These are phyloP conservation scores for Vanessa cardui DNA, from an alignment of 2,888 invertebrate genomes.

Conservation along the genomic window DNA sequence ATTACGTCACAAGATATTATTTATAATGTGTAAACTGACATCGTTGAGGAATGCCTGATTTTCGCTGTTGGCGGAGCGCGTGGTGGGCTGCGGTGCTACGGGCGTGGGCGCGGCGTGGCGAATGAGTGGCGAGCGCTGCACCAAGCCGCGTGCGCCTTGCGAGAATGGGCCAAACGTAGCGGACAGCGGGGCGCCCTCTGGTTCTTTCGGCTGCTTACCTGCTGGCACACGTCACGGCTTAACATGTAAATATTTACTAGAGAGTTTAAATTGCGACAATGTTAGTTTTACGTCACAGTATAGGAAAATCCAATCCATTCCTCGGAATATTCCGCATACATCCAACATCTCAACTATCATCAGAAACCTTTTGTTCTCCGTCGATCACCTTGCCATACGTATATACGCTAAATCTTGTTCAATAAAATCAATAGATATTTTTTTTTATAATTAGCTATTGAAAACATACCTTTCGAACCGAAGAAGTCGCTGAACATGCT, in stretches of 20 bases:
- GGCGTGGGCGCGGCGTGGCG: slow-evolving; percentile 89
- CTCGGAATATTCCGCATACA: too few relatives aligned
- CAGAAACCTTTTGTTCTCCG: too few relatives aligned
- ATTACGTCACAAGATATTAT: neutral
- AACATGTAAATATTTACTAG: too few relatives aligned
- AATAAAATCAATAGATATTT: too few relatives aligned
- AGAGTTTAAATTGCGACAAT: too few relatives aligned
- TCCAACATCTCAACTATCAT: too few relatives aligned
- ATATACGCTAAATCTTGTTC: too few relatives aligned
- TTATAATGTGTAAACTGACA: slow-evolving; percentile 70
- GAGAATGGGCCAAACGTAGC: slow-evolving; percentile 76
- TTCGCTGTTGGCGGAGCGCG: slow-evolving; percentile 91
- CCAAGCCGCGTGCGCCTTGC: slow-evolving; percentile 90
- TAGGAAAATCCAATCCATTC: too few relatives aligned
- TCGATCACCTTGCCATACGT: too few relatives aligned
- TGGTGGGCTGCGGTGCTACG: slow-evolving; percentile 84
- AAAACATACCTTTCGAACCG: slow-evolving; percentile 85
- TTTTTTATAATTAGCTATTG: neutral
- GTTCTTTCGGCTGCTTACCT: slow-evolving; percentile 59
- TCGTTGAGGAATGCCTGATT: slow-evolving; percentile 97
- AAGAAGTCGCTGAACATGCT: slow-evolving; percentile 98
- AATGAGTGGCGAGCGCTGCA: slow-evolving; percentile 94
- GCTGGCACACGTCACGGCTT: neutral
- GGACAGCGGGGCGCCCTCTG: slow-evolving; percentile 42
- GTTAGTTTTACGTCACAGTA: too few relatives aligned